Conservation (phyloP, 2,113 vertebrate genomes). For the Ctenomys sociabilis region DNA sequence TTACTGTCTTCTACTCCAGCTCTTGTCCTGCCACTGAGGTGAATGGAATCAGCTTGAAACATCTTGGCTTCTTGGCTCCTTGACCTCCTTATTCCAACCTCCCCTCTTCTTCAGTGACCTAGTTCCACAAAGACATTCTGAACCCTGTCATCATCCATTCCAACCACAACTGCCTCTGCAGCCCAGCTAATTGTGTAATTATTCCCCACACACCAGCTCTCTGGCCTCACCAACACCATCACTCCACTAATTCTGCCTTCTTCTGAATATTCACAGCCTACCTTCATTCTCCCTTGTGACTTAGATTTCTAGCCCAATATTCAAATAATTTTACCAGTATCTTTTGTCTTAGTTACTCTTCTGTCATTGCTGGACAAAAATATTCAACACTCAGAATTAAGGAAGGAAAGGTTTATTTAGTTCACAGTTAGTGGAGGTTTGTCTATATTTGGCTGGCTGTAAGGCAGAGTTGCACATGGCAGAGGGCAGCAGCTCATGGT, state of each 20-base stretch:
- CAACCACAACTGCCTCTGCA: neutral
- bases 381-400: too few relatives aligned
- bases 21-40: neutral
- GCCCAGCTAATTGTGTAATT: neutral
- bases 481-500: too few relatives aligned
- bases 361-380: too few relatives aligned
- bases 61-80: neutral
- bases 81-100: neutral
- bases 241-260: neutral
- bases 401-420: too few relatives aligned
- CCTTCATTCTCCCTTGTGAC: neutral
- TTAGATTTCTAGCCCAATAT: neutral
- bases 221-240: neutral
- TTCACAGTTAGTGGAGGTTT: too few relatives aligned
- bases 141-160: neutral
- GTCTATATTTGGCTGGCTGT: too few relatives aligned
- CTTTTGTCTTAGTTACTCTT: neutral
- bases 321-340: neutral
- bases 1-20: neutral
- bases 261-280: neutral
- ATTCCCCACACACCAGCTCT: neutral
- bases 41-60: neutral
- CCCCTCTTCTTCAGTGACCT: neutral
- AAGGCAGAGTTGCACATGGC: too few relatives aligned
- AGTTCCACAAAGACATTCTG: neutral